phyloP scores from a whole-genome alignment of 2,797 vertebrate genomes.

The Melanotaenia boesemani region DNA sequence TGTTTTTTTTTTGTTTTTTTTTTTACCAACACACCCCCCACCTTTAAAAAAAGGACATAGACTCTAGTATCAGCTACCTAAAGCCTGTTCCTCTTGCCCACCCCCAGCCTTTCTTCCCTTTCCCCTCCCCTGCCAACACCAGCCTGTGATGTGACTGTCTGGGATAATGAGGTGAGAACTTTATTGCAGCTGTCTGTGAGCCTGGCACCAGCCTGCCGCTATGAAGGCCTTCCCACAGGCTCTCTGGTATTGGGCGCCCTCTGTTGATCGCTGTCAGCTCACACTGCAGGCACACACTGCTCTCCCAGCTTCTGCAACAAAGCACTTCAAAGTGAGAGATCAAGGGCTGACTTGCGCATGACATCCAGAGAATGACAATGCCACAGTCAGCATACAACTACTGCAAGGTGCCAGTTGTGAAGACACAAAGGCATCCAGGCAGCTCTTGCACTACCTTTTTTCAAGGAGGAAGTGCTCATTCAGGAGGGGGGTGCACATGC shows the following conservation, averaged over 20 bases:
- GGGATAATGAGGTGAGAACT: slow-evolving; percentile 88
- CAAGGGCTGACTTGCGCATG: slow-evolving; percentile 85
- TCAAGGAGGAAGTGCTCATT: slow-evolving; percentile 68
- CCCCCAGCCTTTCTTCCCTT: slow-evolving; percentile 65
- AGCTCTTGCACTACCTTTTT: slow-evolving; percentile 70
- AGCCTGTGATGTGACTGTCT: slow-evolving; percentile 84
- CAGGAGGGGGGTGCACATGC: slow-evolving; percentile 68
- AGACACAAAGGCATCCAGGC: slow-evolving; percentile 76
- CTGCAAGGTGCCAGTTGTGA: slow-evolving; percentile 64
- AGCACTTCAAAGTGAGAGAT: slow-evolving; percentile 87
- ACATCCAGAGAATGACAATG: slow-evolving; percentile 85
- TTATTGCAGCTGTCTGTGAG: slow-evolving; percentile 80
- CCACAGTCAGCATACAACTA: slow-evolving; percentile 75
- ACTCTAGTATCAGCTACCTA: slow-evolving; percentile 62
- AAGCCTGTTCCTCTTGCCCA: slow-evolving; percentile 42
- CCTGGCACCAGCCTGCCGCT: slow-evolving; percentile 77
- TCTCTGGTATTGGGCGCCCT: slow-evolving; percentile 78
- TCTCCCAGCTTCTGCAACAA: slow-evolving; percentile 50
- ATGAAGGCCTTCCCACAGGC: background rate
- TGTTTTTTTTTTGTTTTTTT: slow-evolving; percentile 57
- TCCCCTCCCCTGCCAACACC: slow-evolving; percentile 74
- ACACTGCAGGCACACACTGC: background rate
- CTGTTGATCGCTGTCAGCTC: slow-evolving; percentile 66
- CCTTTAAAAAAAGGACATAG: slow-evolving; percentile 50
- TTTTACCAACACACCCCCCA: slow-evolving; percentile 61